These are phyloP conservation scores for Drosophila triauraria DNA, from an alignment of 1,140 invertebrate genomes.

Conservation along the genomic window DNA sequence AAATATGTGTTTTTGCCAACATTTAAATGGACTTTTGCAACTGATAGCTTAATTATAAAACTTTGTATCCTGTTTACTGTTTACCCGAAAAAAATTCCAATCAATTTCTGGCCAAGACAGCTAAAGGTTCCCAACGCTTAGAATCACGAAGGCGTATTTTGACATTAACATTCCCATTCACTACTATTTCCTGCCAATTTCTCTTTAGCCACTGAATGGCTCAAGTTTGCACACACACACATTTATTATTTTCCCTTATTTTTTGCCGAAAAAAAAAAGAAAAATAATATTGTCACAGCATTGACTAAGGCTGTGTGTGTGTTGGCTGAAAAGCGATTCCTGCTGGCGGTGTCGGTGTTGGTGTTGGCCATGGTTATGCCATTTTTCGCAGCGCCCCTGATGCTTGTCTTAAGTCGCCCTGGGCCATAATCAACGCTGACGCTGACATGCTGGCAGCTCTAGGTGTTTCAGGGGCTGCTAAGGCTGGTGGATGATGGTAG, in stretches of 20 bases:
- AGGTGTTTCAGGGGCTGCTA: slow-evolving; percentile 9
- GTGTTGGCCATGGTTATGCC: background rate
- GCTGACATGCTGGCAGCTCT: slow-evolving; percentile 25
- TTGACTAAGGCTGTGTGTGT: background rate
- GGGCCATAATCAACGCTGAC: slow-evolving; percentile 46
- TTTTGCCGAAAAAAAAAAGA: slow-evolving; percentile 27
- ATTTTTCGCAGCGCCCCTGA: slow-evolving; percentile 26
- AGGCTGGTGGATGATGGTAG: slow-evolving; percentile 5
- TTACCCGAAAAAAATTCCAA: background rate
- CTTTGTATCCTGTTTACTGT: background rate
- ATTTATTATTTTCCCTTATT: too few relatives aligned
- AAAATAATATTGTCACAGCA: slow-evolving; percentile 64
- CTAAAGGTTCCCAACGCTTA: background rate
- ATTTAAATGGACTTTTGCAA: background rate
- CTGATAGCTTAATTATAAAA: slow-evolving; percentile 9
- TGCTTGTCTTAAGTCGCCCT: slow-evolving; percentile 29
- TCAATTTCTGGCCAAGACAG: background rate
- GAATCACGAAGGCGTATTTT: slow-evolving; percentile 27
- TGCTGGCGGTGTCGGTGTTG: background rate
- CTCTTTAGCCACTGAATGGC: slow-evolving; percentile 19
- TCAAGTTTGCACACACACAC: slow-evolving; percentile 10
- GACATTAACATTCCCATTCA: slow-evolving; percentile 41
- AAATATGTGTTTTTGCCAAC: too few relatives aligned
- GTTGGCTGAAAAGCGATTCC: background rate
- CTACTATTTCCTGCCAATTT: slow-evolving; percentile 60